A percentile compares a stretch with the other conserved stretches of the same genome.
These are phyloP conservation scores for Tyrannus savana DNA, from an alignment of 2,113 vertebrate species.

Conservation along the genomic window DNA sequence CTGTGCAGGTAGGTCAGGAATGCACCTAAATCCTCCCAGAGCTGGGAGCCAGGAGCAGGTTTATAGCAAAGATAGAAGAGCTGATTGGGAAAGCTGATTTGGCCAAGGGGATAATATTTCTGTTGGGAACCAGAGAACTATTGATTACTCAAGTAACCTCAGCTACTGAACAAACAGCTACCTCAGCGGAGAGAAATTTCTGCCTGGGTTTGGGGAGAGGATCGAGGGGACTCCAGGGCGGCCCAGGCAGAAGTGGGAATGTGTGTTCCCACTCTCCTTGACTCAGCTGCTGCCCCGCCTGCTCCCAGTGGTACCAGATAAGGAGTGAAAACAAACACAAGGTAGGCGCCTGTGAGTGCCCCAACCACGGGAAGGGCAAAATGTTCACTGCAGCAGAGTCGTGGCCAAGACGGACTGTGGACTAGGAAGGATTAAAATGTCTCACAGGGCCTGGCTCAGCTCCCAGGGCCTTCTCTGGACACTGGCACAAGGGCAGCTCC, in stretches of 20 bases:
- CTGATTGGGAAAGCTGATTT: neutral
- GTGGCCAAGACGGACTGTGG: neutral
- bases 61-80: neutral
- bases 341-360: neutral
- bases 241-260: neutral
- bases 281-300: neutral
- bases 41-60: neutral
- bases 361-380: neutral
- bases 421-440: neutral
- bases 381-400: neutral
- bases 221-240: neutral
- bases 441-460: neutral
- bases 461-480: conserved; percentile 1
- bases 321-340: conserved; percentile 13
- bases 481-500: conserved; percentile 1
- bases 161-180: neutral
- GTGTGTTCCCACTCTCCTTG: neutral
- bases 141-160: conserved; percentile 29
- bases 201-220: neutral
- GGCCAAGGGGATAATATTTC: neutral
- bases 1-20: neutral
- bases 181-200: conserved; percentile 14
- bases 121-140: neutral
- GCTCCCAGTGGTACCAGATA: neutral
- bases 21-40: neutral